Conservation (phyloP, 1,140 invertebrate species). For the Cryptotermes secundus region DNA sequence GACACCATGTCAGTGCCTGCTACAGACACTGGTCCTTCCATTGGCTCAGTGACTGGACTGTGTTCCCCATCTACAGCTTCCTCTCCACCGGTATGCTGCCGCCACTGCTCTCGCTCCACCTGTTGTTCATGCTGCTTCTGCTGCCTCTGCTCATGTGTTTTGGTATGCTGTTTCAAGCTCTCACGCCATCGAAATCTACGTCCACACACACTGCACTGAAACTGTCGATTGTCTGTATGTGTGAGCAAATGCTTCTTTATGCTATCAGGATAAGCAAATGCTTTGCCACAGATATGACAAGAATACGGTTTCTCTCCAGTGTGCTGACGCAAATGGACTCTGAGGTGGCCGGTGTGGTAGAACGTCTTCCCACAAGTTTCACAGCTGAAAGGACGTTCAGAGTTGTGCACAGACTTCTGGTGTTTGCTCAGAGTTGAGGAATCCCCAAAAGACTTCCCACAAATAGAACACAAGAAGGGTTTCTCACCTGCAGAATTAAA, state of each 20-base stretch:
- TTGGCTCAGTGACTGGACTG: background rate
- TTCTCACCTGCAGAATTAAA: background rate
- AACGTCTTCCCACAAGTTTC: slow-evolving; percentile 7
- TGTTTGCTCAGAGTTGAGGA: slow-evolving; percentile 1
- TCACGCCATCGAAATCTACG: slow-evolving; percentile 9
- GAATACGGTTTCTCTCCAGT: slow-evolving; percentile 25
- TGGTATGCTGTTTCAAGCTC: slow-evolving; percentile 44
- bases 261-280: slow-evolving; percentile 55
- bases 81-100: background rate
- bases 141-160: slow-evolving; percentile 58
- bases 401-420: slow-evolving; percentile 9
- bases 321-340: slow-evolving; percentile 19
- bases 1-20: background rate
- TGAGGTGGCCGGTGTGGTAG: background rate
- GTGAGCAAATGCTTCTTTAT: slow-evolving; percentile 49
- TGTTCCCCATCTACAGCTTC: background rate
- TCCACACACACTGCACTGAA: slow-evolving; percentile 20
- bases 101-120: background rate
- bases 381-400: background rate
- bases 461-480: background rate
- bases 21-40: background rate
- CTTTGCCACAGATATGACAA: slow-evolving; percentile 48
- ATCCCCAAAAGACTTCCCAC: background rate
- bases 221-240: background rate
- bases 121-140: slow-evolving; percentile 53